Evolutionary conservation across 1,140 invertebrate species (phyloP).

Genomic region (Meteorus sp.): DNA sequence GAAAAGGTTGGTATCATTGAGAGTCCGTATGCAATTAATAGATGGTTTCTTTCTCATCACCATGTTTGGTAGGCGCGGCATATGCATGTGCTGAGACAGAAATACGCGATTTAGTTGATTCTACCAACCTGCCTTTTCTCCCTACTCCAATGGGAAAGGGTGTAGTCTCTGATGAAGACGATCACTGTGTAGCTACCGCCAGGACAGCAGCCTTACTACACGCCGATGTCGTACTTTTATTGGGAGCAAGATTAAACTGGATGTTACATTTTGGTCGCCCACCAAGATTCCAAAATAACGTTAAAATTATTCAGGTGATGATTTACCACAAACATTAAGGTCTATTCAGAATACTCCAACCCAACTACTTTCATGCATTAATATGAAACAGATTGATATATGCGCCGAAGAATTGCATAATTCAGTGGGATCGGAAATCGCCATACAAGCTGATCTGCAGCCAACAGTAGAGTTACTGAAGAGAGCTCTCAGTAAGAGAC

Average conservation of each 20-base stretch:
- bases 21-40: neutral
- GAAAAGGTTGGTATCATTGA: slow-evolving; percentile 69
- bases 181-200: slow-evolving; percentile 79
- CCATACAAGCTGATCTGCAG: slow-evolving; percentile 79
- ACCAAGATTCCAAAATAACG: slow-evolving; percentile 80
- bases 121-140: slow-evolving; percentile 81
- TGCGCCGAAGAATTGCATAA: slow-evolving; percentile 90
- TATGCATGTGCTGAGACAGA: slow-evolving; percentile 77
- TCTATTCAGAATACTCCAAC: too few species aligned
- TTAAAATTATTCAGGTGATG: slow-evolving; percentile 93
- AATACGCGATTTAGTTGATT: slow-evolving; percentile 70
- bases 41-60: slow-evolving; percentile 24
- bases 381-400: slow-evolving; percentile 75
- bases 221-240: slow-evolving; percentile 84
- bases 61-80: slow-evolving; percentile 81
- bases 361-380: neutral
- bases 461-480: slow-evolving; percentile 68
- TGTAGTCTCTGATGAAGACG: slow-evolving; percentile 80
- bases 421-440: slow-evolving; percentile 73
- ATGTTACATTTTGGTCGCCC: slow-evolving; percentile 93
- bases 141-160: slow-evolving; percentile 98
- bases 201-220: slow-evolving; percentile 83
- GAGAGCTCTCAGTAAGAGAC: slow-evolving; percentile 38
- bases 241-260: slow-evolving; percentile 95
- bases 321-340: too few species aligned